phyloP scores from a whole-genome alignment of 1,140 invertebrate species.

The Brachionus rubens region DNA sequence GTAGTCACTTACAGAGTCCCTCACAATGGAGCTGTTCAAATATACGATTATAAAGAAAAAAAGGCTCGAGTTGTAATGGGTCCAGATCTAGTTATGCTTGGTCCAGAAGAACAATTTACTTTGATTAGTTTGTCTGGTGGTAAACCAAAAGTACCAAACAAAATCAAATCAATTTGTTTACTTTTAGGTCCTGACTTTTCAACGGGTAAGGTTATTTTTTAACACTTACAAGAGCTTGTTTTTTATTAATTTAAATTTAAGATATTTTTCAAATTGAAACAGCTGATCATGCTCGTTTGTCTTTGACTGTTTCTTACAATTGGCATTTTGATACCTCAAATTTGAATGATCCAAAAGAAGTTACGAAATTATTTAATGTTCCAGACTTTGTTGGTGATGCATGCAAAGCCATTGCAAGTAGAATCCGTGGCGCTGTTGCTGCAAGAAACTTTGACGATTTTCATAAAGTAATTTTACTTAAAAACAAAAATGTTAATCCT shows the following conservation, averaged over 20 bases:
- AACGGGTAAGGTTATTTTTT: constrained; percentile 55
- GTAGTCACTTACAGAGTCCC: constrained; percentile 55
- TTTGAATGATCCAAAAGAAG: constrained; percentile 20
- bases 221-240: constrained; percentile 8
- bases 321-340: constrained; percentile 49
- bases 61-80: constrained; percentile 57
- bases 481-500: too few relatives aligned
- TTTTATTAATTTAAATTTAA: constrained; percentile 54
- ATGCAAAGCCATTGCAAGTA: constrained; percentile 54
- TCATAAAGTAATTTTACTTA: constrained; percentile 49
- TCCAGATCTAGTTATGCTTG: constrained; percentile 56
- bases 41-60: constrained; percentile 56
- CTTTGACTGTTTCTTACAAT: constrained; percentile 54
- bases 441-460: constrained; percentile 56
- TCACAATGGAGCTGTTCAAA: constrained; percentile 57
- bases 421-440: constrained; percentile 54
- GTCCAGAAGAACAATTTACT: constrained; percentile 58
- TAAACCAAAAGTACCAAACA: constrained; percentile 55
- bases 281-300: constrained; percentile 56
- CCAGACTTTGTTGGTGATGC: constrained; percentile 59
- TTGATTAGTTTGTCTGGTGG: constrained; percentile 57
- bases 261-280: constrained; percentile 54
- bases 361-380: constrained; percentile 46
- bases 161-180: constrained; percentile 55
- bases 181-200: constrained; percentile 59